Percentiles rank a stretch among this genome's conserved stretches.
Conservation (phyloP, 2,797 vertebrate species). For the Amblyopsis hoosieri region DNA sequence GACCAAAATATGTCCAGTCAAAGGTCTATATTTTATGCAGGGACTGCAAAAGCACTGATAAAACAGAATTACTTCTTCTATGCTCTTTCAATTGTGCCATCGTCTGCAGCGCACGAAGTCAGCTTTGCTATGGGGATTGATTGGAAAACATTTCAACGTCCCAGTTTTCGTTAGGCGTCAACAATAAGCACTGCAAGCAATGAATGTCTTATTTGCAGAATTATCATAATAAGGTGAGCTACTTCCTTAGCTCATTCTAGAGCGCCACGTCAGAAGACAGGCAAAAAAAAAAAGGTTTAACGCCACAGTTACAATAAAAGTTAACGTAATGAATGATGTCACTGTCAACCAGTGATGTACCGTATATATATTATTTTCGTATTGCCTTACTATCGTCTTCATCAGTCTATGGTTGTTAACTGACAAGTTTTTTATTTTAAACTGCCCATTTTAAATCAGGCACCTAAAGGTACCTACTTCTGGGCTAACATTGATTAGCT, state of each 20-base stretch:
- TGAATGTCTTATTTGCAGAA: not conserved
- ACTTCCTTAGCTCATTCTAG: constrained; percentile 60
- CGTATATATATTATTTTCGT: not conserved
- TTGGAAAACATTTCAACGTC: too few species aligned
- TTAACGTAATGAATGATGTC: constrained; percentile 1
- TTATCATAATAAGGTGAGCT: constrained; percentile 3
- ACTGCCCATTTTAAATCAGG: not conserved
- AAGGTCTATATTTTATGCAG: too few species aligned
- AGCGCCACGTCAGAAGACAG: constrained; percentile 77
- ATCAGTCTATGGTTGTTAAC: too few species aligned
- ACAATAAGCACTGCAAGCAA: too few species aligned
- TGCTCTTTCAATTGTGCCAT: too few species aligned
- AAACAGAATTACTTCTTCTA: too few species aligned
- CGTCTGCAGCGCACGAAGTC: too few species aligned
- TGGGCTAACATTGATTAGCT: too few species aligned
- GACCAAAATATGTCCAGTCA: too few species aligned
- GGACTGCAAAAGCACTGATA: too few species aligned
- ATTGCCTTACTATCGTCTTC: not conserved
- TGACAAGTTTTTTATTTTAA: not conserved
- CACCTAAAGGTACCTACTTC: not conserved
- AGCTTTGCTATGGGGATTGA: too few species aligned
- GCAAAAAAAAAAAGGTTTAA: constrained; percentile 57
- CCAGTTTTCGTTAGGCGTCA: too few species aligned
- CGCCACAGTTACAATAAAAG: constrained; percentile 12
- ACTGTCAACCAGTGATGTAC: not conserved